Conservation (phyloP, 2,797 vertebrate species). For the Etheostoma perlongum region DNA sequence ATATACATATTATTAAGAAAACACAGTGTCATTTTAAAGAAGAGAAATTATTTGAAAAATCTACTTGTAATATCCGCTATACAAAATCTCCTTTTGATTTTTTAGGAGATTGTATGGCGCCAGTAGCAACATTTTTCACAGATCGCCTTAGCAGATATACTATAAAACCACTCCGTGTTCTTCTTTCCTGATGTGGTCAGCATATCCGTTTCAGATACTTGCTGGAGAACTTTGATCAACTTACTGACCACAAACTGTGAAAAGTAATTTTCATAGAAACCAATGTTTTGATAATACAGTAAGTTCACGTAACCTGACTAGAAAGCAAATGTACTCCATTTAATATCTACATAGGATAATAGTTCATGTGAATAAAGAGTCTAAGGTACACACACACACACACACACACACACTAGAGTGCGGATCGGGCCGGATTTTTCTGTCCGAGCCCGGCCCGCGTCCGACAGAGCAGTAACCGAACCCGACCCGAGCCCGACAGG, state of each 20-base stretch:
- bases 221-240: conserved; percentile 70
- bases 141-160: conserved; percentile 64
- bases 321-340: conserved; percentile 54
- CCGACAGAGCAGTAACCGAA: no score
- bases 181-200: conserved; percentile 68
- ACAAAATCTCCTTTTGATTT: conserved; percentile 34
- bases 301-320: conserved; percentile 59
- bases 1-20: conserved; percentile 1
- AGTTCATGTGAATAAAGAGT: conserved; percentile 36
- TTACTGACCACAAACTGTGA: conserved; percentile 68
- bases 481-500: no score
- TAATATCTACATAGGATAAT: conserved; percentile 27
- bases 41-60: background rate
- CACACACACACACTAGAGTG: no score
- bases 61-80: conserved; percentile 29
- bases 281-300: conserved; percentile 54
- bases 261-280: conserved; percentile 69
- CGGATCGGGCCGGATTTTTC: no score
- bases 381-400: conserved; percentile 8
- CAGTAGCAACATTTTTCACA: conserved; percentile 59
- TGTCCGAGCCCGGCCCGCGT: no score
- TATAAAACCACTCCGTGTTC: conserved; percentile 52
- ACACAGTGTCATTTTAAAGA: background rate
- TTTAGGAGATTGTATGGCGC: conserved; percentile 54
- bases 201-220: conserved; percentile 70